These are phyloP conservation scores for Dione vanillae DNA, from an alignment of 2,888 invertebrate genomes.

Conservation along the genomic window DNA sequence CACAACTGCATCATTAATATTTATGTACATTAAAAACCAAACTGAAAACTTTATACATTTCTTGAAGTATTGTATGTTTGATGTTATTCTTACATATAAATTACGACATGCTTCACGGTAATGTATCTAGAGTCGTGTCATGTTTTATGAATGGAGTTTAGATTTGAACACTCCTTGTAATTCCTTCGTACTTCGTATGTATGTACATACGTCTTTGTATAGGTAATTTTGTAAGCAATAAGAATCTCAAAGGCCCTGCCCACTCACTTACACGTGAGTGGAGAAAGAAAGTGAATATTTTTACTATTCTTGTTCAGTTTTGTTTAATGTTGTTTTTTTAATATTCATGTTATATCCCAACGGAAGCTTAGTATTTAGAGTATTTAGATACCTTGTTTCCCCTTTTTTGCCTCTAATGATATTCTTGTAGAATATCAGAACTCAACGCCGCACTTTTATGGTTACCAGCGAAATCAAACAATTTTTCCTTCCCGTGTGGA, in stretches of 20 bases:
- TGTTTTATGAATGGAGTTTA: conserved; percentile 42
- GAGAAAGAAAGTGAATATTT: conserved; percentile 3
- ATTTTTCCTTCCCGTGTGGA: too few species aligned
- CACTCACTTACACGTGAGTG: conserved; percentile 28
- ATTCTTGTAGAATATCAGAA: too few species aligned
- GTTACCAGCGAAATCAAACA: too few species aligned
- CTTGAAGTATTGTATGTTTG: neutral
- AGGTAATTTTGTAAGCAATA: conserved; percentile 30
- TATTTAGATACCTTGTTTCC: too few species aligned
- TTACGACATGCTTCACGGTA: conserved; percentile 35
- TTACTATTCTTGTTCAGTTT: neutral
- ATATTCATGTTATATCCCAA: neutral
- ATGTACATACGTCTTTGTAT: conserved; percentile 25
- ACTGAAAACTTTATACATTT: neutral
- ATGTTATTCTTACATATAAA: conserved; percentile 38
- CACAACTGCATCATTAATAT: neutral
- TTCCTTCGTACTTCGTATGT: conserved; percentile 33
- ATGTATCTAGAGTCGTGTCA: conserved; percentile 39
- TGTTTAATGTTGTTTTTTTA: neutral
- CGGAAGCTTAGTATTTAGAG: too few species aligned
- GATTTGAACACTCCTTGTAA: conserved; percentile 36
- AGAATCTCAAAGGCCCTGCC: conserved; percentile 28
- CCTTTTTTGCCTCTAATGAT: too few species aligned
- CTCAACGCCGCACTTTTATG: too few species aligned
- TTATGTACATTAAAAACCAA: neutral